Conservation (phyloP, 2,113 vertebrate genomes). For the Andinoacara biseriatus region DNA sequence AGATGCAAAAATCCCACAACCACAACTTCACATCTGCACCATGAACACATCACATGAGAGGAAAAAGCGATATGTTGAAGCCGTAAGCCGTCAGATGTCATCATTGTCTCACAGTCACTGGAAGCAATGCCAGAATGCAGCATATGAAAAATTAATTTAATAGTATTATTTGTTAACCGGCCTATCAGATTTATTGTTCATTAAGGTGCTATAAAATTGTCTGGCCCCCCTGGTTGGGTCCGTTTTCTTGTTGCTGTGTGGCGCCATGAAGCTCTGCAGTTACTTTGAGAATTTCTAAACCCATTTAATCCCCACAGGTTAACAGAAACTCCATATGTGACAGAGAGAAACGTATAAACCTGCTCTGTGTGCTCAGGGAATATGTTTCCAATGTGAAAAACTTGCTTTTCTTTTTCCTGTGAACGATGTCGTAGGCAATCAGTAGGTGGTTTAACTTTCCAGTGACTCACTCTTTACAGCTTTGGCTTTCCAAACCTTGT, state of each 20-base stretch:
- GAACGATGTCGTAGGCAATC: background rate
- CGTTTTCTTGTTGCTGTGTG: background rate
- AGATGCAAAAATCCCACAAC: no score
- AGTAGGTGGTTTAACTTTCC: slow-evolving; percentile 10
- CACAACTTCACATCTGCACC: no score
- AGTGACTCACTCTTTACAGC: slow-evolving; percentile 6
- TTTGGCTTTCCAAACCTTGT: background rate
- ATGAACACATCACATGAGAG: no score
- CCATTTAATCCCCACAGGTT: background rate
- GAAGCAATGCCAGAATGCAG: no score
- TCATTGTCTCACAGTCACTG: no score
- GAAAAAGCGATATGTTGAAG: no score
- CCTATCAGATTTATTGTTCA: no score
- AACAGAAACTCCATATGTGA: background rate
- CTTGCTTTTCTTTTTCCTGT: background rate
- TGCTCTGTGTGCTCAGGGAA: background rate
- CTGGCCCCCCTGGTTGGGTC: background rate
- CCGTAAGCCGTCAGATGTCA: no score
- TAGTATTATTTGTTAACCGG: no score
- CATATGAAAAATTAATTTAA: no score
- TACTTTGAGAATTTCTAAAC: background rate
- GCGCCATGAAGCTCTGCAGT: background rate
- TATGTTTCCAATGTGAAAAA: background rate
- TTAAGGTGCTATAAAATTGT: no score
- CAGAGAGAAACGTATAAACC: background rate